These are phyloP conservation scores for Eulemur coronatus DNA, from an alignment of 2,797 vertebrate species.

Conservation along the genomic window DNA sequence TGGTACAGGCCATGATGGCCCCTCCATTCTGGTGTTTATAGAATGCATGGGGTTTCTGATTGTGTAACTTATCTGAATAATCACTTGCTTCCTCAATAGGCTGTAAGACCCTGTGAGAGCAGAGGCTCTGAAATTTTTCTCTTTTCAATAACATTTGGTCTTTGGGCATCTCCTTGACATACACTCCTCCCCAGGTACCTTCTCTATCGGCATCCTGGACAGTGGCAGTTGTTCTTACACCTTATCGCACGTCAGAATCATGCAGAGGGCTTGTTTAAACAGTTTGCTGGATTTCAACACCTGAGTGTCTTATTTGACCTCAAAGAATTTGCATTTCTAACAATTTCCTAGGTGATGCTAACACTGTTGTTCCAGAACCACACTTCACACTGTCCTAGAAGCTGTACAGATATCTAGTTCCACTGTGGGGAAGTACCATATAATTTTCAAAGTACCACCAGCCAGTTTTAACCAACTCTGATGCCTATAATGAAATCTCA, in stretches of 20 bases:
- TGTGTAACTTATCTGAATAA: neutral
- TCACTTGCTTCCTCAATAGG: neutral
- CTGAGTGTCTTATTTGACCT: neutral
- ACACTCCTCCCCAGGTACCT: neutral
- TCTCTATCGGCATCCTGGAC: neutral
- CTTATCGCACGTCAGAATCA: neutral
- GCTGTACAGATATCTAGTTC: neutral
- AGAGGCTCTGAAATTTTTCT: neutral
- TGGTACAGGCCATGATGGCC: accelerated
- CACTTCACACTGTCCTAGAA: neutral
- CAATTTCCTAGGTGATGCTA: neutral
- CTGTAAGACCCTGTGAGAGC: neutral
- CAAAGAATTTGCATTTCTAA: neutral
- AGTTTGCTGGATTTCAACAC: neutral
- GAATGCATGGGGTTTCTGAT: neutral
- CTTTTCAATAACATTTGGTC: neutral
- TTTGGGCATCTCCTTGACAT: neutral
- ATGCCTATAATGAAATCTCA: neutral
- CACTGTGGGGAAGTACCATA: neutral
- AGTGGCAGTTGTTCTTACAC: neutral
- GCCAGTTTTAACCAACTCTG: neutral
- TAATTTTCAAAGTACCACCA: neutral
- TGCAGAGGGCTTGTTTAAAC: neutral
- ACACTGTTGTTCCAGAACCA: neutral
- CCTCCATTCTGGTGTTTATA: accelerated